These are phyloP conservation scores for Cotesia congregata DNA, from an alignment of 2,888 invertebrate species.

Conservation along the genomic window DNA sequence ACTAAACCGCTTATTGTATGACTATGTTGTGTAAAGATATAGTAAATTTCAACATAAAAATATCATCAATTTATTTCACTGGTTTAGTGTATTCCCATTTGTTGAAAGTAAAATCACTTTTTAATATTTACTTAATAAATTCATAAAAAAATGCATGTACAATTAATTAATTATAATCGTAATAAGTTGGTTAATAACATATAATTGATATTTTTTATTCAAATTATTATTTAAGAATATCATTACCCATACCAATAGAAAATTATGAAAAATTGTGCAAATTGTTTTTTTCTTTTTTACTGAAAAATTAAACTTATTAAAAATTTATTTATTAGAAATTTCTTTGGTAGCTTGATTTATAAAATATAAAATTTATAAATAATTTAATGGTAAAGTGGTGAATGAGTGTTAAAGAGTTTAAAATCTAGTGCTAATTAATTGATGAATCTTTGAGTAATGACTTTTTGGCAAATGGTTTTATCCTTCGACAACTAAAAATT, in stretches of 20 bases:
- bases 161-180: slow-evolving; percentile 30
- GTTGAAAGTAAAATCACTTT: slow-evolving; percentile 44
- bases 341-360: background rate
- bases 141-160: slow-evolving; percentile 22
- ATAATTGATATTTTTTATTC: background rate
- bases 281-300: background rate
- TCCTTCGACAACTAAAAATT: background rate
- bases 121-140: slow-evolving; percentile 29
- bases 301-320: background rate
- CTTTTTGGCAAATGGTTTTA: background rate
- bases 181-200: background rate
- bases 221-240: background rate
- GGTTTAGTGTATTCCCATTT: slow-evolving; percentile 56
- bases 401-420: background rate
- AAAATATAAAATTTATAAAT: background rate
- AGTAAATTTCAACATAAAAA: slow-evolving; percentile 58
- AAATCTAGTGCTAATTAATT: background rate
- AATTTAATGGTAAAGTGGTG: background rate
- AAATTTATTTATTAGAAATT: background rate
- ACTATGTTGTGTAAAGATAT: slow-evolving; percentile 61
- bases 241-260: background rate
- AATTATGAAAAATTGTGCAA: background rate
- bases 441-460: background rate
- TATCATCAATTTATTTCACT: slow-evolving; percentile 61
- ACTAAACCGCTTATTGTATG: slow-evolving; percentile 56